Base-by-base conservation (phyloP, 1,140 invertebrate genomes). In the Euglossa dilemma region DNA sequence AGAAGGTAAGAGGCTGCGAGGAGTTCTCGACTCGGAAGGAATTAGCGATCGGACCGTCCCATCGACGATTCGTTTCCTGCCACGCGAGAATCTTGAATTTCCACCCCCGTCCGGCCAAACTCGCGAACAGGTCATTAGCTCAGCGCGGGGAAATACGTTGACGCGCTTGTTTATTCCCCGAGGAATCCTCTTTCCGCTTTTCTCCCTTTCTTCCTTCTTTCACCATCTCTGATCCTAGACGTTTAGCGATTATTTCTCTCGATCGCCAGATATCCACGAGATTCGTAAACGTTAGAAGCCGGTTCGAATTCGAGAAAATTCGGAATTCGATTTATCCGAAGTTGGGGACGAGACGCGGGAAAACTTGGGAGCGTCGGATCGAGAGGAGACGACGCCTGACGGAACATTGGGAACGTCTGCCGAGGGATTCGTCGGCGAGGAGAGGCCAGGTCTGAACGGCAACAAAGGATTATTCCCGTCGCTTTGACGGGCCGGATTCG, bases 41-140 rank as follows among this genome's bases (percentile, higher is more conserved):
- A 89, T 87, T 89, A 90, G 87, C 85, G 84, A 90, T 90, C 87
- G 85, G 84, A 75, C 80, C 79, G 66, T 87, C 83, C 85, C 82
- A 85, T 76, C 83, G 72, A 61, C 84, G 83, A 88, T 88, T 89
- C 86, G 86, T 85, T 89, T 89, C 75, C 80, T 85, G 76, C 79
- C 78, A 83, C 71, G 81, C 78, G 87, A 88, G 67, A 88, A 88
- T 79, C 85, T 70, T 59, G 61, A 76, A 84, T 80, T 84, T 87
- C 52, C 47, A n/a, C 43, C 56, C 47, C 20, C 64, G 20, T 45
- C 64, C 74, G 54, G 23, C 6, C 73, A 45, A 78, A 83, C 54
- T 70, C 63, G 64, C 28, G 47, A 69, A 78, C 63, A 69, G 80
- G 64, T 83, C 80, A 78, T 83, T 83, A 83, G 71, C 80, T 47